These are phyloP conservation scores for Drosophila ananassae DNA, from an alignment of 1,140 invertebrate genomes.

Conservation along the genomic window DNA sequence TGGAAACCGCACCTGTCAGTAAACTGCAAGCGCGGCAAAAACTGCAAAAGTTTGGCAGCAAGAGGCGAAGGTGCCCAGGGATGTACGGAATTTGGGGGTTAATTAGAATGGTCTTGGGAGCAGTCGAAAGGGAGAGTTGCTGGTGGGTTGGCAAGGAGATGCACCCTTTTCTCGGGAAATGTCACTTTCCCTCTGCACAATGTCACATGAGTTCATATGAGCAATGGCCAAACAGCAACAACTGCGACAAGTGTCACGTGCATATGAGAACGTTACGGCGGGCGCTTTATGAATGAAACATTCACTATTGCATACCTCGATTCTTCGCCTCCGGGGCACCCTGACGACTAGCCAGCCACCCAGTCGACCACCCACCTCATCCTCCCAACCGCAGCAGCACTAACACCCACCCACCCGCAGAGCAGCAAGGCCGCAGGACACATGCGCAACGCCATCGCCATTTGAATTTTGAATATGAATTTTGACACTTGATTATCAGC, in stretches of 20 bases:
- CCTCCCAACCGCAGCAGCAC: not conserved
- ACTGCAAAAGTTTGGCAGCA: conserved; percentile 15
- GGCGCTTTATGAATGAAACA: conserved; percentile 78
- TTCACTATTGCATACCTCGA: conserved; percentile 61
- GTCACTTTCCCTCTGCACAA: conserved; percentile 14
- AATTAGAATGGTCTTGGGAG: conserved; percentile 53
- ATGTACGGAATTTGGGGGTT: conserved; percentile 52
- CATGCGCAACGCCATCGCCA: conserved; percentile 69
- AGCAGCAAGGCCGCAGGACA: conserved; percentile 60
- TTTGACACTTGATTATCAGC: conserved; percentile 82
- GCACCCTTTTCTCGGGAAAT: conserved; percentile 19
- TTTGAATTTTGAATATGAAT: conserved; percentile 83
- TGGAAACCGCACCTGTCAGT: conserved; percentile 22
- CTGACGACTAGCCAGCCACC: conserved; percentile 47
- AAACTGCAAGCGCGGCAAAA: conserved; percentile 38
- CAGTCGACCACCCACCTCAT: not conserved
- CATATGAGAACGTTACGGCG: conserved; percentile 62
- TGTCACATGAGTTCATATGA: conserved; percentile 6
- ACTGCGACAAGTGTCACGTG: conserved; percentile 51
- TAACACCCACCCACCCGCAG: not conserved
- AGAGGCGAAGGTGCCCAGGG: conserved; percentile 23
- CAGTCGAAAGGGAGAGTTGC: conserved; percentile 19
- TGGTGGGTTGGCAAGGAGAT: conserved; percentile 18
- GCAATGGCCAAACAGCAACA: conserved; percentile 2
- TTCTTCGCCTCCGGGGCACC: conserved; percentile 38